Evolutionary conservation across 2,797 vertebrate genomes (phyloP).

Genomic region (Otus scops): DNA sequence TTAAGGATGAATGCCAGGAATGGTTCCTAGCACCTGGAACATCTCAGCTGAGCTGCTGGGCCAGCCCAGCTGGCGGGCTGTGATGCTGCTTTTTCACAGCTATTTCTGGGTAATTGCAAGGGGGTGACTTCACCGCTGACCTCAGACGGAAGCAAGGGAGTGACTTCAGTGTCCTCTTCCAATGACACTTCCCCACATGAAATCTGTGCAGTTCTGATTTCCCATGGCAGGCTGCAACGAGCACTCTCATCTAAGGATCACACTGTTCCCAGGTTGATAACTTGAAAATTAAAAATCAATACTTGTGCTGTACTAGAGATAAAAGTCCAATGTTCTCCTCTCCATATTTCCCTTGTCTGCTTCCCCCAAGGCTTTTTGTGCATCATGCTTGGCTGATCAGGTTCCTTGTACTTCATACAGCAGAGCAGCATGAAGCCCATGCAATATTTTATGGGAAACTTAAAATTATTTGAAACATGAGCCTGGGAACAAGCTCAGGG

Average conservation of each 20-base stretch:
- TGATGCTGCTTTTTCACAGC: not conserved
- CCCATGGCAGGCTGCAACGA: not conserved
- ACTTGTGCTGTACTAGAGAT: not conserved
- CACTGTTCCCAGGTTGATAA: not conserved
- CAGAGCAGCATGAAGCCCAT: not conserved
- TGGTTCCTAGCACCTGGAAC: not conserved
- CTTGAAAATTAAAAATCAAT: slow-evolving; percentile 12
- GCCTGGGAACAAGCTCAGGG: not conserved
- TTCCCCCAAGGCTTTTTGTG: not conserved
- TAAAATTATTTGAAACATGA: not conserved
- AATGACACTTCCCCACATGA: not conserved
- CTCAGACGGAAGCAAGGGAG: not conserved
- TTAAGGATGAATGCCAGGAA: not conserved
- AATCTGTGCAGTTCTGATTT: not conserved
- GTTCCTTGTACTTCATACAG: not conserved
- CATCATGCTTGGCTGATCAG: not conserved
- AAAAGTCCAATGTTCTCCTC: not conserved
- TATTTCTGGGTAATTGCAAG: not conserved
- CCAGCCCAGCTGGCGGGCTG: not conserved
- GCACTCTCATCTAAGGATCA: not conserved
- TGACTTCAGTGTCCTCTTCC: not conserved
- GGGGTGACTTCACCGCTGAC: not conserved
- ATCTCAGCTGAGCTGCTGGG: not conserved
- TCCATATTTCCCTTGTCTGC: not conserved
- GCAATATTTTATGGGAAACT: not conserved